Conservation (phyloP, 2,113 vertebrate species). For the Pygoscelis antarcticus region DNA sequence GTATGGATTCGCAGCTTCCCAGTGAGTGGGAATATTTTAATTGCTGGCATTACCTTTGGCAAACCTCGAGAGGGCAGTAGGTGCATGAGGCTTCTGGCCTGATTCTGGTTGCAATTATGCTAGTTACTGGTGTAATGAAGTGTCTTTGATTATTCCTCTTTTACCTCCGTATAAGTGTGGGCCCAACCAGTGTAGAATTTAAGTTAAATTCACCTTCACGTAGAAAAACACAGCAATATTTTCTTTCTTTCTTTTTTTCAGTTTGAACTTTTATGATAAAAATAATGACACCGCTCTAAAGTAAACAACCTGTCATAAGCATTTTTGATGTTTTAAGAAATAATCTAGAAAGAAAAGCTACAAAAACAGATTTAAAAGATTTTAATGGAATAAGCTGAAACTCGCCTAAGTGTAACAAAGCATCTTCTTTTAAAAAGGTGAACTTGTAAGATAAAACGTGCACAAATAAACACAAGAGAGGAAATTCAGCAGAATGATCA, state of each 20-base stretch:
- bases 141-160: background rate
- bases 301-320: background rate
- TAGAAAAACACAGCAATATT: background rate
- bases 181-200: background rate
- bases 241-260: background rate
- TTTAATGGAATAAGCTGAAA: background rate
- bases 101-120: background rate
- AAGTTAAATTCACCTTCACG: background rate
- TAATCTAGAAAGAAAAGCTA: background rate
- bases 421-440: background rate
- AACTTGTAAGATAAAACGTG: background rate
- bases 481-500: background rate
- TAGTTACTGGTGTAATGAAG: background rate
- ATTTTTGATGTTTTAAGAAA: background rate
- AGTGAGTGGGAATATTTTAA: background rate
- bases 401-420: background rate
- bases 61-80: conserved; percentile 5
- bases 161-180: background rate
- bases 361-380: background rate
- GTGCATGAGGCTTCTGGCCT: background rate
- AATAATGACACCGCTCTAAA: background rate
- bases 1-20: background rate
- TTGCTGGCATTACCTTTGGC: background rate
- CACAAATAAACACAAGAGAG: background rate
- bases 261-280: background rate